A percentile compares a stretch with the other conserved stretches of the same genome.
Evolutionary conservation across 1,140 invertebrate genomes (phyloP).

Genomic region (Eupristina koningsbergeri): DNA sequence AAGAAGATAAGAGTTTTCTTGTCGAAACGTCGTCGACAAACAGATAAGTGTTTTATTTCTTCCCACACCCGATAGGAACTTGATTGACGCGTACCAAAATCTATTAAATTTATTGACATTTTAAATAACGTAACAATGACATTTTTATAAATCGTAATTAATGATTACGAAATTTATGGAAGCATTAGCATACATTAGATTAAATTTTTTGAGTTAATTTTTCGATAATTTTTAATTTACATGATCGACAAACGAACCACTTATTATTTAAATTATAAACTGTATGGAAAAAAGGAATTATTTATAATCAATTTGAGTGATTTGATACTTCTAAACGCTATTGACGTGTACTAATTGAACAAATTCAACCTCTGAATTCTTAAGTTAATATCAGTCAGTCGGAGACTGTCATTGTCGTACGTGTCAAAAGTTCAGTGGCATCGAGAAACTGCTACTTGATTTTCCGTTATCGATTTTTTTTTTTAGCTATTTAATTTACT

Average conservation of each 20-base stretch:
- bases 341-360: not conserved
- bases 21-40: too few species aligned
- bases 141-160: not conserved
- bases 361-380: slow-evolving; percentile 46
- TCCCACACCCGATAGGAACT: too few species aligned
- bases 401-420: not conserved
- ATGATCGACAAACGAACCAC: too few species aligned
- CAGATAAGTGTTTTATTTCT: too few species aligned
- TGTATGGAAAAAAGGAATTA: not conserved
- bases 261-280: not conserved
- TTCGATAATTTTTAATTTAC: not conserved
- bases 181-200: not conserved
- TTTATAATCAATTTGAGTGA: slow-evolving; percentile 28
- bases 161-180: too few species aligned
- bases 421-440: slow-evolving; percentile 49
- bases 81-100: too few species aligned
- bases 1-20: too few species aligned
- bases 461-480: slow-evolving; percentile 13
- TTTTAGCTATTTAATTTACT: slow-evolving; percentile 18
- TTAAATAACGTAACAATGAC: not conserved
- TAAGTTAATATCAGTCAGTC: slow-evolving; percentile 45
- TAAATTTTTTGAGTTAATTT: not conserved
- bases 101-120: not conserved
- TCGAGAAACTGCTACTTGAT: slow-evolving; percentile 6
- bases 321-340: not conserved